Evolutionary conservation across 2,888 invertebrate genomes (phyloP), one percentile per base, ranked within the genome.

Genomic region (Cybosia mesomella): DNA sequence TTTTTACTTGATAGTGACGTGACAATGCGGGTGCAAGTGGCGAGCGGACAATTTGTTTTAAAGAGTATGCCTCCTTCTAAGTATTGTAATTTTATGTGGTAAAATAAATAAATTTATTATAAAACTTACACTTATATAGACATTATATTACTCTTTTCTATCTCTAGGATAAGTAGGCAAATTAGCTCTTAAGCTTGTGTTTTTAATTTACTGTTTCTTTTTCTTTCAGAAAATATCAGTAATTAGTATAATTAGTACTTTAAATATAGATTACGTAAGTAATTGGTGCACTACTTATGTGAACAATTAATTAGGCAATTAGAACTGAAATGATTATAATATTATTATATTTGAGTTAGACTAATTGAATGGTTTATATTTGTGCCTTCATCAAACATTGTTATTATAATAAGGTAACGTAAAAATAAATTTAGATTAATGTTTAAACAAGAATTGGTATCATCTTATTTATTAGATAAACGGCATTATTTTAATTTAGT

Each of bases 331-430:
- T 36, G 11, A 36, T 36, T 2, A 58, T 58, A 7, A 24, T 58
- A 15, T 28, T 24, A 24, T 13, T 7, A 55, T 55, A 15, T 32
- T 21, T 58, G 5, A 3, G 58, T 28, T 11, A 36, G 1, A 21
- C 21, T 34, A 55, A 55, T 58, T 58, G 32, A 8, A 58, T n/a
- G 36, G 58, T 58, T 58, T 34, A 32, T 21, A 21, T 58, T 58
- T n/a, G 58, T 18, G 4, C n/a, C 7, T 58, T n/a, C 32, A n/a
- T 58, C 32, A 36, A 58, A 9, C 7, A 49, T 49, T 49, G 36
- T 13, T 13, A 36, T 36, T n/a, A n/a, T 9, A n/a, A 9, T 49
- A 15, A n/a, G 8, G 18, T 18, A 3, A 43, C 43, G 5, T 18
- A 3, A 10, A 43, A 43, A 43, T 15, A 39, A 1, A 15, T 10